phyloP scores from a whole-genome alignment of 2,888 invertebrate genomes.

The Pteria penguin region DNA sequence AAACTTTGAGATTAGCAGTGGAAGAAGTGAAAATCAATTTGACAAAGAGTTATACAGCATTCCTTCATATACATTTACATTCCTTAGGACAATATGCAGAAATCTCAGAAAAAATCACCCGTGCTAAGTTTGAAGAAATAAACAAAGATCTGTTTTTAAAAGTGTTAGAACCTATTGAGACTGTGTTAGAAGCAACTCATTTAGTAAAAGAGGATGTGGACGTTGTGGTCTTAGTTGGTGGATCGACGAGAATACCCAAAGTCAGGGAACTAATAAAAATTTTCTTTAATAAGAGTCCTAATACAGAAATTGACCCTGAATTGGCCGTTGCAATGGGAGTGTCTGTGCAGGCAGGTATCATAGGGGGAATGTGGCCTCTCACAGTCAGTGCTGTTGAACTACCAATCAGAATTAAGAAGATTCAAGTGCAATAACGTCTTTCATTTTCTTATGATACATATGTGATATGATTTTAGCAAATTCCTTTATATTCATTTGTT shows the following conservation, averaged over 20 bases:
- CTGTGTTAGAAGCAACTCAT: constrained; percentile 79
- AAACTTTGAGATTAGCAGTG: constrained; percentile 79
- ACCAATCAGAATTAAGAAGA: constrained; percentile 73
- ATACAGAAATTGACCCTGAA: constrained; percentile 81
- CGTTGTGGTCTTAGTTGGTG: constrained; percentile 82
- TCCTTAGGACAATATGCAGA: constrained; percentile 64
- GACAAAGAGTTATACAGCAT: constrained; percentile 66
- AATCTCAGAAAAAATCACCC: constrained; percentile 74
- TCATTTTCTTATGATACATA: too few species aligned
- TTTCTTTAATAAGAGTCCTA: constrained; percentile 78
- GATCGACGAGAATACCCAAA: constrained; percentile 81
- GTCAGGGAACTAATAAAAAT: constrained; percentile 80
- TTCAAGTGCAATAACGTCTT: constrained; percentile 69
- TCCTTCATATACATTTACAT: constrained; percentile 73
- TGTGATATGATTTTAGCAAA: too few species aligned
- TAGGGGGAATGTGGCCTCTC: constrained; percentile 82
- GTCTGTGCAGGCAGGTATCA: constrained; percentile 82
- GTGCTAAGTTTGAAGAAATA: constrained; percentile 80
- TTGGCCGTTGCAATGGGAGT: constrained; percentile 82
- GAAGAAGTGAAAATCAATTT: constrained; percentile 80
- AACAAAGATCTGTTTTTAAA: constrained; percentile 80
- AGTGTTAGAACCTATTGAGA: constrained; percentile 80
- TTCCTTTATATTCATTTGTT: too few species aligned
- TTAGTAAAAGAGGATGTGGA: constrained; percentile 79
- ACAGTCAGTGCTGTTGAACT: constrained; percentile 80